phyloP scores from a whole-genome alignment of 2,797 vertebrate species.

The Neosilurus mollespiculum region DNA sequence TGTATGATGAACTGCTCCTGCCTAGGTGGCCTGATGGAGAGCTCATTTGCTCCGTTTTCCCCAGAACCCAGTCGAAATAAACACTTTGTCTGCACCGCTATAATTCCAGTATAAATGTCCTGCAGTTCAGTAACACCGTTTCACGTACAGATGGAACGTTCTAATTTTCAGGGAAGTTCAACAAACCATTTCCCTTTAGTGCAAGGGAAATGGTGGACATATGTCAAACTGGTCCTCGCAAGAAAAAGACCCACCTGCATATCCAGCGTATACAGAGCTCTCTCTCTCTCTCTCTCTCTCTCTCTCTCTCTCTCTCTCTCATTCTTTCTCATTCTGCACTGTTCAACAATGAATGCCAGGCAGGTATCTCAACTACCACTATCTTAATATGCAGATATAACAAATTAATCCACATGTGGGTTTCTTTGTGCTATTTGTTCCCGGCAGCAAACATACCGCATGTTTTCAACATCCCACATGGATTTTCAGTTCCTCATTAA shows the following conservation, averaged over 20 bases:
- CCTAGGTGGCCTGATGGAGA: constrained; percentile 51
- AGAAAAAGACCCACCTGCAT: constrained; percentile 19
- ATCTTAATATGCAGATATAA: constrained; percentile 21
- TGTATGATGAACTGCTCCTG: constrained; percentile 62
- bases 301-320: no score
- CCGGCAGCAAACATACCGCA: constrained; percentile 8
- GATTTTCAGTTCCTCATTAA: constrained; percentile 36
- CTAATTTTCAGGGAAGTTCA: constrained; percentile 54
- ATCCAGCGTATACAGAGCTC: background rate
- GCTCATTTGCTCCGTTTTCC: constrained; percentile 49
- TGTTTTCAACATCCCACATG: constrained; percentile 39
- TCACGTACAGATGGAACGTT: constrained; percentile 57
- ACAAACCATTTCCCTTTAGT: constrained; percentile 60
- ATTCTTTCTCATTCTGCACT: background rate
- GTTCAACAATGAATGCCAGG: background rate
- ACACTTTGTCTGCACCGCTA: constrained; percentile 56
- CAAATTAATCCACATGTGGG: constrained; percentile 10
- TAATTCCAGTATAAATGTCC: constrained; percentile 48
- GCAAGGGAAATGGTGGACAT: constrained; percentile 55
- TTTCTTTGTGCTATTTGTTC: constrained; percentile 29
- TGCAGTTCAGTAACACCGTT: constrained; percentile 57
- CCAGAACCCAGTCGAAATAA: constrained; percentile 66
- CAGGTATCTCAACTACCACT: background rate
- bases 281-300: background rate
- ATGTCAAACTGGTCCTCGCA: constrained; percentile 47